A percentile compares a stretch with the other conserved stretches of the same genome.
Evolutionary conservation across 2,797 vertebrate species (phyloP).

Genomic region (Peromyscus attwateri): DNA sequence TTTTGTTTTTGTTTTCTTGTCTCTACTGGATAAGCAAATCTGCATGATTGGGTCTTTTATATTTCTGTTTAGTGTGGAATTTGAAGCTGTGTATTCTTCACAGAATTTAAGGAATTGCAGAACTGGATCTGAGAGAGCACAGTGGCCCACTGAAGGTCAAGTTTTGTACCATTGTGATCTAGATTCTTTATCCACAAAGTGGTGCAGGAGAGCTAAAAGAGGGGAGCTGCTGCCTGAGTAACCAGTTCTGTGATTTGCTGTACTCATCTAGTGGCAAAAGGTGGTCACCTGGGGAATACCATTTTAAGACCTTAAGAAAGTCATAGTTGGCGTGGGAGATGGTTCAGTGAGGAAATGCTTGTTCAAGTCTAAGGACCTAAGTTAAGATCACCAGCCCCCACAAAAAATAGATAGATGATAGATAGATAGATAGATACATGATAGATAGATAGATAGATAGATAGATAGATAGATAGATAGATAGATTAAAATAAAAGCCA

Average conservation of each 20-base stretch:
- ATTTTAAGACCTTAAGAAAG: not conserved
- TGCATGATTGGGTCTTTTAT: not conserved
- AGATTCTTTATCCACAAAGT: not conserved
- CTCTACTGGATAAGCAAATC: constrained; percentile 73
- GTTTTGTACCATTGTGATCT: not conserved
- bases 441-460: no score
- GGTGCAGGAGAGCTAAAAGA: not conserved
- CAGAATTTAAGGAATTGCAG: constrained; percentile 32
- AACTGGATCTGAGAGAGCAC: not conserved
- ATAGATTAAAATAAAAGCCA: not conserved
- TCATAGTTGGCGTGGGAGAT: not conserved
- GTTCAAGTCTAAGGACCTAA: not conserved
- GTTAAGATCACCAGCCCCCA: not conserved
- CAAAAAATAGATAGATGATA: not conserved
- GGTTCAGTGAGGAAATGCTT: not conserved
- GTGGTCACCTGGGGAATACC: not conserved
- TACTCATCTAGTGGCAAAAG: not conserved
- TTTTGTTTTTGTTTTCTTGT: constrained; percentile 51
- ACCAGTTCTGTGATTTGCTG: not conserved
- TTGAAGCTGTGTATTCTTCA: not conserved
- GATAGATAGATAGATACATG: no score
- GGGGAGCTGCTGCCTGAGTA: not conserved
- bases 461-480: no score
- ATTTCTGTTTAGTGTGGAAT: not conserved
- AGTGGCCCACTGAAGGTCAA: not conserved